Evolutionary conservation across 2,797 vertebrate genomes (phyloP), one percentile per base, ranked within the genome.

Genomic region (Microctenopoma lineatum): DNA sequence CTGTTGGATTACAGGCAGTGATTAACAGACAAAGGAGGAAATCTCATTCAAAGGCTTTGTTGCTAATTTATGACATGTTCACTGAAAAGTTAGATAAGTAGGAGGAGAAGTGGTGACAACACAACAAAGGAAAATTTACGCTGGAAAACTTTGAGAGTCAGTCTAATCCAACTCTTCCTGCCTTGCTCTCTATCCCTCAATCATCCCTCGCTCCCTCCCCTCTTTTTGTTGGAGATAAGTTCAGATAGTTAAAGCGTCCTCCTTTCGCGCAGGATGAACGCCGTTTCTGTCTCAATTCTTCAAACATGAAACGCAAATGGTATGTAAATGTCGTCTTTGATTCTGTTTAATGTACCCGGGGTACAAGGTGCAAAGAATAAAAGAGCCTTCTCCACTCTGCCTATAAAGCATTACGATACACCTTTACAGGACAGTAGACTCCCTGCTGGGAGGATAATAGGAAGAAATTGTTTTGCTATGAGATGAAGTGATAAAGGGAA

Each of bases 281-380:
- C 68, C 61, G 87, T 81, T 88, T 88, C 89, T 85, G 87, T 90
- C 91, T 89, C 83, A 80, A 78, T 84, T 91, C 88, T 75, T 90
- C 89, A 87, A 85, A 93, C 89, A 92, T 91, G 86, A 93, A 93
- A 92, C 86, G n/a, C 87, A 85, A 88, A 88, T 84, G 81, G 81
- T 89, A 93, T 93, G 92, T 90, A 93, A 93, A 94, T 92, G 91
- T 77, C 79, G 62, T 85, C 90, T 93, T 93, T 93, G 92, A 94
- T 93, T 92, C 83, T 74, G 89, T 84, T 90, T 90, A 92, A 92
- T 93, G 86, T 90, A 83, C 86, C 89, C 48, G 18, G 79, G 83
- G 72, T 87, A 90, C 81, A 89, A 90, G 90, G 88, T 92, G 85
- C 78, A 62, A 55, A 71, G 86, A 90, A 91, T 80, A 79, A 93